Percentiles rank a stretch among this genome's conserved stretches.
Evolutionary conservation across 2,797 vertebrate genomes (phyloP).

Genomic region (Sebastes glaucus): DNA sequence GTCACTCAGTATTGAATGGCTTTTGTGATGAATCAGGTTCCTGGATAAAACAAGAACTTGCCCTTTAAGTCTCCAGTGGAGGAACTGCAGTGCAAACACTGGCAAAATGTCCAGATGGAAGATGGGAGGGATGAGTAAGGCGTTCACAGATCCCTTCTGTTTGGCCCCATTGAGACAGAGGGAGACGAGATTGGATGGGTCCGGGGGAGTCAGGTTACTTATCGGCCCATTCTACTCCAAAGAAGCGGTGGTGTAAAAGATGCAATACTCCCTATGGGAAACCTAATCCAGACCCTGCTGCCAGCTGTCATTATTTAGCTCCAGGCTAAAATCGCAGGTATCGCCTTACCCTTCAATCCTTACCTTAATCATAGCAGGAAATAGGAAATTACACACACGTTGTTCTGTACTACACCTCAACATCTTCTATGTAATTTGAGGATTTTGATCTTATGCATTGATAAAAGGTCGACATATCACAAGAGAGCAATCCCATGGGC

Average conservation of each 20-base stretch:
- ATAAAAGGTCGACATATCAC: not conserved
- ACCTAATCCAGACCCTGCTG: conserved; percentile 80
- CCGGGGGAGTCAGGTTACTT: conserved; percentile 78
- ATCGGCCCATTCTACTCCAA: conserved; percentile 73
- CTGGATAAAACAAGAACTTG: conserved; percentile 17
- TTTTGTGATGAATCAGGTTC: conserved; percentile 34
- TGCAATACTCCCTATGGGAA: conserved; percentile 77
- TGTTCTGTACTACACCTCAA: conserved; percentile 10
- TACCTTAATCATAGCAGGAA: conserved; percentile 69
- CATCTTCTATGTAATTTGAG: conserved; percentile 20
- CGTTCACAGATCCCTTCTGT: conserved; percentile 76
- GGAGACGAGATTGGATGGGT: conserved; percentile 78
- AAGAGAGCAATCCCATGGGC: not conserved
- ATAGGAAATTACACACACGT: conserved; percentile 38
- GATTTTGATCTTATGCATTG: conserved; percentile 9
- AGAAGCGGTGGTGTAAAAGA: conserved; percentile 78
- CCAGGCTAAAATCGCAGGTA: conserved; percentile 75
- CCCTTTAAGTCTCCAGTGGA: conserved; percentile 61
- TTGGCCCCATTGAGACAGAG: conserved; percentile 73
- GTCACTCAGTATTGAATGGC: not conserved
- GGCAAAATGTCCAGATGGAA: conserved; percentile 78
- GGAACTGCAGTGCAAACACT: conserved; percentile 60
- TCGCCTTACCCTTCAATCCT: conserved; percentile 75
- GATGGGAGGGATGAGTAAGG: conserved; percentile 78
- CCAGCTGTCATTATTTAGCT: conserved; percentile 81